phyloP scores from a whole-genome alignment of 2,113 vertebrate species.

The Cebus imitator region DNA sequence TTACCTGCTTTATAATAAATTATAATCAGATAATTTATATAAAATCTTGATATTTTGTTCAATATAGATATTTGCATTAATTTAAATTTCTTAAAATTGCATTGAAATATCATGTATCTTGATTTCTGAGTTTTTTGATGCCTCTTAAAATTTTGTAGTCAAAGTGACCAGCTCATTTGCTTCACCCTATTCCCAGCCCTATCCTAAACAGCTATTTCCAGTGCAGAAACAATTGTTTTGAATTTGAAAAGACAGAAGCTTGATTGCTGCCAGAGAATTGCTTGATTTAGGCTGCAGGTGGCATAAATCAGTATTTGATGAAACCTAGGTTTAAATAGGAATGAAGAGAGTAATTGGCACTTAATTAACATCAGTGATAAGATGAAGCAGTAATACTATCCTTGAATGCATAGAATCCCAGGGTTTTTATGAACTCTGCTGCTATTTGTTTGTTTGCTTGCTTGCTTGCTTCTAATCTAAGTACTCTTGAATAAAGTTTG shows the following conservation, averaged over 20 bases:
- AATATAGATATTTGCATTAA: neutral
- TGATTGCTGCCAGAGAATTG: conserved; percentile 43
- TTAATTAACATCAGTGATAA: conserved; percentile 23
- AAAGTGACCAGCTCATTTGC: accelerated
- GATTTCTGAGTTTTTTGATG: neutral
- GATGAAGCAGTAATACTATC: neutral
- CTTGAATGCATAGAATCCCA: neutral
- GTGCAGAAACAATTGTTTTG: neutral
- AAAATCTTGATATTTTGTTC: neutral
- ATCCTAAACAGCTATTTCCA: neutral
- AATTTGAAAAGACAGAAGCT: conserved; percentile 3
- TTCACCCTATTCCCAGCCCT: neutral
- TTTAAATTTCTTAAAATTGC: neutral
- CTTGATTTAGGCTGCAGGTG: neutral
- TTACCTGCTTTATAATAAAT: conserved; percentile 20
- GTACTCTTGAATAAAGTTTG: neutral
- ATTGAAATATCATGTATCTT: neutral
- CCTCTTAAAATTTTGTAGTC: neutral
- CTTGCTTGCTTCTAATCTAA: neutral
- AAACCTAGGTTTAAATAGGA: neutral
- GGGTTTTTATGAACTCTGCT: neutral
- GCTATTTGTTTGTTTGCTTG: neutral
- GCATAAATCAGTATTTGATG: conserved; percentile 32
- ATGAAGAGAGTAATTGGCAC: conserved; percentile 16
- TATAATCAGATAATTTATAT: neutral